Evolutionary conservation across 2,888 invertebrate genomes (phyloP), one percentile per base, ranked within the genome.

Genomic region (Euphydryas editha): DNA sequence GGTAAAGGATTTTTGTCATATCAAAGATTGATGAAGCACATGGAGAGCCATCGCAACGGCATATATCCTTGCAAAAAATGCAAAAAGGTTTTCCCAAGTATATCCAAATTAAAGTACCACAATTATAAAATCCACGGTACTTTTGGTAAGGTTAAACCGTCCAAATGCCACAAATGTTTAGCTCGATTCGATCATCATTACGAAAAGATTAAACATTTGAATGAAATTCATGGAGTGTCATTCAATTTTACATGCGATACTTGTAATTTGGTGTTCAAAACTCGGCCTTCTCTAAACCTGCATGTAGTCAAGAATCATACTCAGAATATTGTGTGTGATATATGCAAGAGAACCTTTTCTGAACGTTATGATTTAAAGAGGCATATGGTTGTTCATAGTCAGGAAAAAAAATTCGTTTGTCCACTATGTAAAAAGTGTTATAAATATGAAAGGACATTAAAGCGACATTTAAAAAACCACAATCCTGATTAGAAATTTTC

Each of bases 371-470:
- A 74, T 36, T 62, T 75, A 13, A 74, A 59, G 15, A 73, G 72
- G 24, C 83, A 83, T 59, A 75, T 79, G 78, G 18, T 71, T 0
- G 75, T 74, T 5, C 82, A 83, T 67, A 73, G 76, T 0, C 68
- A 62, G 2, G 74, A 71, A 11, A 79, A 67, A 54, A 74, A 61
- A 47, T 81, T 72, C 59, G 72, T 74, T n/a, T 83, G 83, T 57
- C 68, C 65, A 0, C 13, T 73, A 0, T 83, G 83, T 54, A 67
- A 59, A 0, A 73, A 72, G 8, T 47, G 62, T 39, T 83, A 81
- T 54, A 74, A 77, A 4, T 80, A 81, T 74, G 76, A 78, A 56
- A 78, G 77, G 37, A 81, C 80, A 58, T 70, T 83, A 17, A 78
- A 75, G 17, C 77, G 76, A 36, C 83, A 83, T 60, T n/a, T 80